Percentiles rank a stretch among this genome's conserved stretches.
These are phyloP conservation scores for Caenorhabditis inopinata DNA, from an alignment of 1,140 invertebrate genomes.

Conservation along the genomic window DNA sequence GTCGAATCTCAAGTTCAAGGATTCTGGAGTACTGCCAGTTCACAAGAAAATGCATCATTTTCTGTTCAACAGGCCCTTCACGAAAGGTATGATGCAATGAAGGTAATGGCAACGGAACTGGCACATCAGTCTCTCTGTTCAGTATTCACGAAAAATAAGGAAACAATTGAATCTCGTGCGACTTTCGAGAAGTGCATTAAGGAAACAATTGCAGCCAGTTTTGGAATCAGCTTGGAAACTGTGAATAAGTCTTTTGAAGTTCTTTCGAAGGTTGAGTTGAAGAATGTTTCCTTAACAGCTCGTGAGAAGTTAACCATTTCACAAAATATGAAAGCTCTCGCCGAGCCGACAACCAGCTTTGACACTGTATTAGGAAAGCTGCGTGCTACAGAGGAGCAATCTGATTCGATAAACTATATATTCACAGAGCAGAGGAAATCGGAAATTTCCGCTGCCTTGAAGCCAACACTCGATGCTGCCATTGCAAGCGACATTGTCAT, in stretches of 20 bases:
- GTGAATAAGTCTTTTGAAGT: not conserved
- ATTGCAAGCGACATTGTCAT: not conserved
- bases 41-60: not conserved
- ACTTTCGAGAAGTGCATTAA: not conserved
- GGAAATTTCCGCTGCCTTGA: not conserved
- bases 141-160: not conserved
- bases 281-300: not conserved
- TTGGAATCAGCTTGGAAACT: not conserved
- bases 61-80: not conserved
- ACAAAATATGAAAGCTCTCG: not conserved
- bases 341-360: not conserved
- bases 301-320: not conserved
- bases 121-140: not conserved
- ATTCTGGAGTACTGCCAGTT: not conserved
- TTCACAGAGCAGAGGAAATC: not conserved
- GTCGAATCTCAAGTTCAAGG: not conserved
- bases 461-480: not conserved
- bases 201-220: not conserved
- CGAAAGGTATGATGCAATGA: slow-evolving; percentile 12
- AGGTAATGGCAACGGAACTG: not conserved
- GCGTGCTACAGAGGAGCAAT: not conserved
- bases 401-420: not conserved
- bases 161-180: not conserved
- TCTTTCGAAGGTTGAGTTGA: not conserved
- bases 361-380: not conserved